Percentiles rank a stretch among this genome's conserved stretches.
These are phyloP conservation scores for Sula dactylatra DNA, from an alignment of 2,113 vertebrate species.

Conservation along the genomic window DNA sequence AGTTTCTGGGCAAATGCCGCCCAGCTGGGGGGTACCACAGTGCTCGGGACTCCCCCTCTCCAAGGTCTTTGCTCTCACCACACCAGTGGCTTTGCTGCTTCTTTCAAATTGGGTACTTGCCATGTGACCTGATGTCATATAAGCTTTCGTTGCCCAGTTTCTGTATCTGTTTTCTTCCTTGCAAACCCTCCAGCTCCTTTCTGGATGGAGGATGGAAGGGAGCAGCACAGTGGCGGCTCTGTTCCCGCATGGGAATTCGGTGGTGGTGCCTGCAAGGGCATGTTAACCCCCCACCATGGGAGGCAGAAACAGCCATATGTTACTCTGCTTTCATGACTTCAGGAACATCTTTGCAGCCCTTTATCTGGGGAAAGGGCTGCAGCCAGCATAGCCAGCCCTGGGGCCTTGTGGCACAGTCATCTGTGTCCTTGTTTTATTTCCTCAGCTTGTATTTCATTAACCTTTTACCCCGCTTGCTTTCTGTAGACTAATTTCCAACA, in stretches of 20 bases:
- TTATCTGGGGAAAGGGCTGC: background rate
- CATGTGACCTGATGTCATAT: background rate
- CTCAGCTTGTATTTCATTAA: conserved; percentile 25
- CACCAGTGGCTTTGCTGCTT: background rate
- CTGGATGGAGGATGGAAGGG: background rate
- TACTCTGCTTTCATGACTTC: background rate
- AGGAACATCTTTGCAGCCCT: background rate
- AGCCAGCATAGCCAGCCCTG: rapidly evolving
- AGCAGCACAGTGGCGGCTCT: background rate
- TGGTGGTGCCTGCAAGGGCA: background rate
- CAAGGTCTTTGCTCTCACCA: background rate
- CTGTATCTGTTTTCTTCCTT: background rate
- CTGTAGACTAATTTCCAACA: background rate
- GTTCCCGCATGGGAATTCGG: background rate
- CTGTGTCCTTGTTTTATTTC: conserved; percentile 2
- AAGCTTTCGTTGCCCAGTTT: background rate
- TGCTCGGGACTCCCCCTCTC: rapidly evolving
- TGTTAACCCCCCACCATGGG: rapidly evolving
- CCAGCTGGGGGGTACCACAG: no score
- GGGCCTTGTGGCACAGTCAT: background rate
- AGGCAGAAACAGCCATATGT: background rate
- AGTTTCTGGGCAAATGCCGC: background rate
- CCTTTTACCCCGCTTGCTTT: background rate
- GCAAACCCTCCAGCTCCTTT: background rate
- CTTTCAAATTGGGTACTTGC: background rate